These are phyloP conservation scores for Drosophila serrata DNA, from an alignment of 1,140 invertebrate species.

Conservation along the genomic window DNA sequence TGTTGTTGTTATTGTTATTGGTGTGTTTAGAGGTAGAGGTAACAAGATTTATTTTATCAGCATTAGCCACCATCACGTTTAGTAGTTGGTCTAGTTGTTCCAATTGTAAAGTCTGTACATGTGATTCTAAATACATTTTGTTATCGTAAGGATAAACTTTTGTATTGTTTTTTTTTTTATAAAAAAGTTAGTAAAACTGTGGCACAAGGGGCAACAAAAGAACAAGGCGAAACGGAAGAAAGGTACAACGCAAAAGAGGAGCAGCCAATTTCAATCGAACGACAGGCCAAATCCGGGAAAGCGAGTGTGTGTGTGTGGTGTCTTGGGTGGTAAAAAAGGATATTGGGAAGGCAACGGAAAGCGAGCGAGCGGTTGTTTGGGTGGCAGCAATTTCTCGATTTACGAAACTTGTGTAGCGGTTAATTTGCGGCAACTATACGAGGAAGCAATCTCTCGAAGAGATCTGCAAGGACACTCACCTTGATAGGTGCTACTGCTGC, in stretches of 20 bases:
- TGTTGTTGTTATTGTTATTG: constrained; percentile 46
- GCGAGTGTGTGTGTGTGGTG: constrained; percentile 14
- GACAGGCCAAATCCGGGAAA: constrained; percentile 85
- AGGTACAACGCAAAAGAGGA: constrained; percentile 42
- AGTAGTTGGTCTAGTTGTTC: constrained; percentile 88
- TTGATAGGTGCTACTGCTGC: constrained; percentile 14
- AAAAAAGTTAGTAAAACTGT: constrained; percentile 38
- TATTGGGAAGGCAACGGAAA: constrained; percentile 39
- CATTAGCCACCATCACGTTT: constrained; percentile 84
- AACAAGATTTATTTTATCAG: constrained; percentile 86
- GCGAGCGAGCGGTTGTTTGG: constrained; percentile 58
- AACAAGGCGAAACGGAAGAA: constrained; percentile 41
- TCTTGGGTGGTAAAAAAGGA: constrained; percentile 15
- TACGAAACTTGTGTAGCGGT: constrained; percentile 75
- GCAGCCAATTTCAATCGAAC: constrained; percentile 48
- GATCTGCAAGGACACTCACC: constrained; percentile 9
- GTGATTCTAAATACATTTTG: constrained; percentile 87
- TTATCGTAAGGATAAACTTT: constrained; percentile 77
- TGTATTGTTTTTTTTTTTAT: constrained; percentile 43
- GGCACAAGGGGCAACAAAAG: constrained; percentile 6
- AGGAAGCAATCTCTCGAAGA: constrained; percentile 22
- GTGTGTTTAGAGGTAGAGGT: constrained; percentile 79
- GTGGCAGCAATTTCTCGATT: constrained; percentile 70
- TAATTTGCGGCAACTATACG: constrained; percentile 72
- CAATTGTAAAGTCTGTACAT: constrained; percentile 88